Evolutionary conservation across 2,888 invertebrate genomes (phyloP).

Genomic region (Pollenia amentaria): DNA sequence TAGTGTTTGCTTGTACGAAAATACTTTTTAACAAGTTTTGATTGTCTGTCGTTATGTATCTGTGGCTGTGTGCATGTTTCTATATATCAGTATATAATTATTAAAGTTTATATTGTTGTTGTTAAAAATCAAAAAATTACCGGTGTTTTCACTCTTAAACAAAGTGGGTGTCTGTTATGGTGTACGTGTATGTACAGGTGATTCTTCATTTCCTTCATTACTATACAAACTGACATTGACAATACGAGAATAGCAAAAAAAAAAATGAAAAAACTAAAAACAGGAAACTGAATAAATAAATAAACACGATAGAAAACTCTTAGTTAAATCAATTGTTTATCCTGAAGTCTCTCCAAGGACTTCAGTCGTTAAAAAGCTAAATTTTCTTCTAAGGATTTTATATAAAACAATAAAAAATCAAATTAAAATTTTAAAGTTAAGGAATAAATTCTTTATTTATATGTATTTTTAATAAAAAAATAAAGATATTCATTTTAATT

Average conservation of each 20-base stretch:
- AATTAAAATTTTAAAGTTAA: too few species aligned
- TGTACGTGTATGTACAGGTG: constrained; percentile 48
- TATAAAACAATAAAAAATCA: too few species aligned
- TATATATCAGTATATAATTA: too few species aligned
- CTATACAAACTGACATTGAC: constrained; percentile 57
- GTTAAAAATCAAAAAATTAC: constrained; percentile 53
- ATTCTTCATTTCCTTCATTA: constrained; percentile 73
- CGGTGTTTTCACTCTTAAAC: constrained; percentile 60
- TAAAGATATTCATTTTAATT: too few species aligned
- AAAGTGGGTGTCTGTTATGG: constrained; percentile 3
- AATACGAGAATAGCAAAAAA: neutral
- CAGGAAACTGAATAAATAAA: neutral
- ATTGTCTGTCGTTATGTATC: constrained; percentile 19
- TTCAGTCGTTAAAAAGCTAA: neutral
- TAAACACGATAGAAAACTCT: constrained; percentile 27
- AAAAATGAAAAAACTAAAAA: neutral
- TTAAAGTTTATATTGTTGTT: constrained; percentile 28
- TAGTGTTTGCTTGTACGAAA: neutral
- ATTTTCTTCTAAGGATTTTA: too few species aligned
- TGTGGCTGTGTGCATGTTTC: neutral
- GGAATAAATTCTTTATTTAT: too few species aligned
- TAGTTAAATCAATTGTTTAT: constrained; percentile 38
- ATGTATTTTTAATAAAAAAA: too few species aligned
- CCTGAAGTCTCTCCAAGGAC: neutral
- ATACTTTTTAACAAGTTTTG: constrained; percentile 37